phyloP scores from a whole-genome alignment of 2,888 invertebrate species.

The Monochamus alternatus region DNA sequence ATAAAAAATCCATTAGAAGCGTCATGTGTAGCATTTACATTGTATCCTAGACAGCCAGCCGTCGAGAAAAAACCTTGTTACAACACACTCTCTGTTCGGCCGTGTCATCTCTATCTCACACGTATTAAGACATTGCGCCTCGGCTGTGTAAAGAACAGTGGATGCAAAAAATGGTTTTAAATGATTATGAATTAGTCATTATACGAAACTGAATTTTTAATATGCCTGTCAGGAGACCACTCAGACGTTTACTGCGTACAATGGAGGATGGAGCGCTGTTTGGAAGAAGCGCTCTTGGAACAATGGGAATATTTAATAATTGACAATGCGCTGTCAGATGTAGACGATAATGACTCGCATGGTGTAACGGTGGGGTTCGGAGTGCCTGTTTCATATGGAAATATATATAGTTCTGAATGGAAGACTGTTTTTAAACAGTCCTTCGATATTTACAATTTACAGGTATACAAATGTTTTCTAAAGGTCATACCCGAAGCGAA shows the following conservation, averaged over 20 bases:
- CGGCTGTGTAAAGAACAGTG: slow-evolving; percentile 3
- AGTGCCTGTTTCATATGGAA: neutral
- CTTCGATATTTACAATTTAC: no score
- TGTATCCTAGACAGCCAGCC: slow-evolving; percentile 1
- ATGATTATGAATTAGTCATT: slow-evolving; percentile 29
- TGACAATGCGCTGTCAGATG: slow-evolving; percentile 32
- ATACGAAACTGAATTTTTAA: slow-evolving; percentile 25
- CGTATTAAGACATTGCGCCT: slow-evolving; percentile 9
- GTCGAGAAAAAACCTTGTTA: slow-evolving; percentile 21
- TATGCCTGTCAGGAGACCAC: slow-evolving; percentile 9
- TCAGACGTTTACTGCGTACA: slow-evolving; percentile 11
- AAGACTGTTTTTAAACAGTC: neutral
- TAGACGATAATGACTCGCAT: slow-evolving; percentile 30
- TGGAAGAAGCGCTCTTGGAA: slow-evolving; percentile 16
- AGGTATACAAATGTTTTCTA: no score
- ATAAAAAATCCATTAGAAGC: slow-evolving; percentile 30
- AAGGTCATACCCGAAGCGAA: no score
- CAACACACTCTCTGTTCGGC: slow-evolving; percentile 11
- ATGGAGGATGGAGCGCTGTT: slow-evolving; percentile 12
- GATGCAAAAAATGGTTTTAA: slow-evolving; percentile 24
- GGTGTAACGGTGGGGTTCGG: neutral
- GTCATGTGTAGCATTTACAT: slow-evolving; percentile 20
- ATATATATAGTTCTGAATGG: neutral
- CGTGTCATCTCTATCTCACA: slow-evolving; percentile 18
- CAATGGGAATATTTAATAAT: slow-evolving; percentile 38